Conservation (phyloP, 2,888 invertebrate species). For the Lasioglossum villosulum region DNA sequence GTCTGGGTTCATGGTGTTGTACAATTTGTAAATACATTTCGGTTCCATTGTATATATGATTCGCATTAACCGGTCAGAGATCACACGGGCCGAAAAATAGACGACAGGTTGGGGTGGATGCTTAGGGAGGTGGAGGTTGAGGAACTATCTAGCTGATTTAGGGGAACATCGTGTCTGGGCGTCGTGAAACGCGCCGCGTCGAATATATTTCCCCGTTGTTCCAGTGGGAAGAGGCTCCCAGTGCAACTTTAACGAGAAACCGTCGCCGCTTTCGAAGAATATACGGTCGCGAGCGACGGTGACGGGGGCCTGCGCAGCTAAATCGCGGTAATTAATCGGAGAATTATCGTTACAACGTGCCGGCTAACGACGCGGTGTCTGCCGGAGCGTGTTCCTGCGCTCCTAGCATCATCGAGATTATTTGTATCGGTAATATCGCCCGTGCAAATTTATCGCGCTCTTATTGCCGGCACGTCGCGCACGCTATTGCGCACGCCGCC, state of each 20-base stretch:
- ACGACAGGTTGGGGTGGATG: not conserved
- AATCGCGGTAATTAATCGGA: slow-evolving; percentile 46
- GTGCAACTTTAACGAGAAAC: slow-evolving; percentile 50
- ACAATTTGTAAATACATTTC: too few relatives aligned
- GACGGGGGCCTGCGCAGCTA: slow-evolving; percentile 4
- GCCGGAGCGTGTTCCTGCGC: not conserved
- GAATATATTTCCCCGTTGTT: slow-evolving; percentile 36
- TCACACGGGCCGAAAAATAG: not conserved
- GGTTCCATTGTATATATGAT: not conserved
- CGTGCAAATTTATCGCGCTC: slow-evolving; percentile 1
- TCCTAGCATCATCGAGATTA: slow-evolving; percentile 3
- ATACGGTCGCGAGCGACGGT: slow-evolving; percentile 41
- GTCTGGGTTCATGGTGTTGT: too few relatives aligned
- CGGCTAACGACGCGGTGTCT: slow-evolving; percentile 20
- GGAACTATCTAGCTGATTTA: slow-evolving; percentile 39
- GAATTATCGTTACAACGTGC: slow-evolving; percentile 38
- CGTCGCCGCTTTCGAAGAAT: slow-evolving; percentile 43
- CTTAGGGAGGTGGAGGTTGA: not conserved
- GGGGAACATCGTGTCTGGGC: slow-evolving; percentile 26
- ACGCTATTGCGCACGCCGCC: not conserved
- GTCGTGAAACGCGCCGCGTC: slow-evolving; percentile 23
- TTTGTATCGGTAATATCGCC: slow-evolving; percentile 9
- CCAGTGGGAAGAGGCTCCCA: slow-evolving; percentile 13
- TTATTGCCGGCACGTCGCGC: not conserved
- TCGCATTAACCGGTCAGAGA: not conserved